Conservation (phyloP, 92 coral and sea anemone genomes). For the Desmophyllum pertusum region DNA sequence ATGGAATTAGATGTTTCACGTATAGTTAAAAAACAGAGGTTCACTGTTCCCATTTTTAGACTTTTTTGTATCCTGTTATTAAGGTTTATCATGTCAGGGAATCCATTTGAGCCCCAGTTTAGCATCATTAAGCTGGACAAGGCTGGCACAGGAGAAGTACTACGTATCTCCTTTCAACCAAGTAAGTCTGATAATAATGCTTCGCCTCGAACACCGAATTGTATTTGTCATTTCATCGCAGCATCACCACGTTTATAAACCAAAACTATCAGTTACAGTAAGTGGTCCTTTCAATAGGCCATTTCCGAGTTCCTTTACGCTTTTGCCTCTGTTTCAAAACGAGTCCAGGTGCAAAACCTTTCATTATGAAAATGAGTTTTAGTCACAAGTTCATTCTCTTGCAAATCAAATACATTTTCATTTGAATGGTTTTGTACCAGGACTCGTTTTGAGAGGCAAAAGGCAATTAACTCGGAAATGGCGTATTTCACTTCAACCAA, state of each 20-base stretch:
- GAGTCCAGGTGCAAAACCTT: too few relatives aligned
- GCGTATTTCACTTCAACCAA: too few relatives aligned
- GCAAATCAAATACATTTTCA: too few relatives aligned
- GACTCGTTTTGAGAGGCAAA: too few relatives aligned
- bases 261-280: not conserved
- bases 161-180: slow-evolving; percentile 9
- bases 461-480: too few relatives aligned
- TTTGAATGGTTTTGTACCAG: too few relatives aligned
- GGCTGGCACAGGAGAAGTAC: not conserved
- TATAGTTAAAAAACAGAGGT: too few relatives aligned
- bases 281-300: not conserved
- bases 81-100: slow-evolving; percentile 25
- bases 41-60: not conserved
- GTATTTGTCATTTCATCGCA: not conserved
- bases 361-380: too few relatives aligned
- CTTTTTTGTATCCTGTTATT: not conserved
- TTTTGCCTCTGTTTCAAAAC: too few relatives aligned
- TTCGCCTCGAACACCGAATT: not conserved
- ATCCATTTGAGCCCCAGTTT: slow-evolving; percentile 27
- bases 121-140: slow-evolving; percentile 10
- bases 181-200: not conserved
- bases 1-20: too few relatives aligned
- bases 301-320: too few relatives aligned
- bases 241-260: not conserved
- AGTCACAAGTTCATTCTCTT: too few relatives aligned